Conservation (phyloP, 2,113 vertebrate species). For the Ictalurus furcatus region DNA sequence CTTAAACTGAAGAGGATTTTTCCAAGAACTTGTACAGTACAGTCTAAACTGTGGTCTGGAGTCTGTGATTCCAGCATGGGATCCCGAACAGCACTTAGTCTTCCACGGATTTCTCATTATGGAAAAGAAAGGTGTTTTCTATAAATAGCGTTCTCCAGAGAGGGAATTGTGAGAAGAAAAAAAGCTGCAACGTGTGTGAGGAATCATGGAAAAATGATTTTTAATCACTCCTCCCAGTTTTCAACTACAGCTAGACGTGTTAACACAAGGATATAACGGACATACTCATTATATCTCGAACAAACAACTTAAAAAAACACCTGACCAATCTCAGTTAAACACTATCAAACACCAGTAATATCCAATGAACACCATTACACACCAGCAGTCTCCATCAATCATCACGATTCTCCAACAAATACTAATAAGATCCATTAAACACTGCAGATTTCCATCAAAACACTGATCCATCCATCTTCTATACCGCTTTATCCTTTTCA, state of each 20-base stretch:
- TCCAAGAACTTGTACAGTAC: background rate
- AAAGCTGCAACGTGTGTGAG: background rate
- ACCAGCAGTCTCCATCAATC: background rate
- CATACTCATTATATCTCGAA: background rate
- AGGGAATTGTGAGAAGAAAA: background rate
- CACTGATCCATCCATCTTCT: no score
- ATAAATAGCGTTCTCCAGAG: background rate
- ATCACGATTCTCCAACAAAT: background rate
- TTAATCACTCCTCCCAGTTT: background rate
- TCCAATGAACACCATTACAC: background rate
- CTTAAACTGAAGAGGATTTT: background rate
- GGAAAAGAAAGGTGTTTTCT: background rate
- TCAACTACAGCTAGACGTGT: background rate
- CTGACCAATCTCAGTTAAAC: background rate
- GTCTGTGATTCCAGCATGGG: background rate
- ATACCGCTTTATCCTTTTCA: no score
- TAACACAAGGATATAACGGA: background rate
- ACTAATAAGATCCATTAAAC: background rate
- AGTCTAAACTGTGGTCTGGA: background rate
- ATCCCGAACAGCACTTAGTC: background rate
- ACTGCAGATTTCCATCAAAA: background rate
- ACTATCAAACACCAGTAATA: background rate
- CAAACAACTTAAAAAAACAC: background rate
- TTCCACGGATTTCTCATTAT: background rate
- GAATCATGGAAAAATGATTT: background rate